Evolutionary conservation across 2,113 vertebrate genomes (phyloP).

Genomic region (Merops nubicus): DNA sequence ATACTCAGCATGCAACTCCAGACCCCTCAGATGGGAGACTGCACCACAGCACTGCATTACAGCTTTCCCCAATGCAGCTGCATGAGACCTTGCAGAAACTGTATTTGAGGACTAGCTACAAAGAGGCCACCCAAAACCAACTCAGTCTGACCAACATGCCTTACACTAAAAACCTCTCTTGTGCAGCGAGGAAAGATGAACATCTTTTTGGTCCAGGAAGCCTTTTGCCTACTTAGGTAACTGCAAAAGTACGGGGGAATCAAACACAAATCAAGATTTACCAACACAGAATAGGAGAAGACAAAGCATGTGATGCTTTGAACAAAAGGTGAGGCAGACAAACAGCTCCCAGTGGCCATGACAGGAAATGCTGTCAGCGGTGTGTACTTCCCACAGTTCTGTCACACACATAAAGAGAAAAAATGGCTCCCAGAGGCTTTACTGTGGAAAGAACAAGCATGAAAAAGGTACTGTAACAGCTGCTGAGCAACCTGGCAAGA

Average conservation of each 20-base stretch:
- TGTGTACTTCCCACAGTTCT: background rate
- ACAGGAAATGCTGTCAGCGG: background rate
- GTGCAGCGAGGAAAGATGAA: background rate
- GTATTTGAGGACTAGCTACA: background rate
- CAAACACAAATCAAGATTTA: background rate
- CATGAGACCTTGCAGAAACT: background rate
- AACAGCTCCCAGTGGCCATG: background rate
- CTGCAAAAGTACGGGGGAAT: background rate
- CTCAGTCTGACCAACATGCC: background rate
- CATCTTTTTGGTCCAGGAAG: background rate
- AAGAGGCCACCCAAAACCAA: background rate
- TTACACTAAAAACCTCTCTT: background rate
- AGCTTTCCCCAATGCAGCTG: background rate
- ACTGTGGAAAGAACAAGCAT: background rate
- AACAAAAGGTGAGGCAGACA: background rate
- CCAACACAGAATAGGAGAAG: background rate
- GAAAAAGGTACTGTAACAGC: background rate
- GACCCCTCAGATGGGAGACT: background rate
- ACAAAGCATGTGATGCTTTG: background rate
- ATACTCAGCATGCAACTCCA: background rate
- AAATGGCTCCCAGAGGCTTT: background rate
- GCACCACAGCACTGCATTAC: fast-evolving
- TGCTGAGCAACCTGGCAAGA: background rate
- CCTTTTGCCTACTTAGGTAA: background rate
- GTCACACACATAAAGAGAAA: background rate